Percentiles rank a stretch among this genome's conserved stretches.
Conservation (phyloP, 2,888 invertebrate species). For the Apamea monoglypha region DNA sequence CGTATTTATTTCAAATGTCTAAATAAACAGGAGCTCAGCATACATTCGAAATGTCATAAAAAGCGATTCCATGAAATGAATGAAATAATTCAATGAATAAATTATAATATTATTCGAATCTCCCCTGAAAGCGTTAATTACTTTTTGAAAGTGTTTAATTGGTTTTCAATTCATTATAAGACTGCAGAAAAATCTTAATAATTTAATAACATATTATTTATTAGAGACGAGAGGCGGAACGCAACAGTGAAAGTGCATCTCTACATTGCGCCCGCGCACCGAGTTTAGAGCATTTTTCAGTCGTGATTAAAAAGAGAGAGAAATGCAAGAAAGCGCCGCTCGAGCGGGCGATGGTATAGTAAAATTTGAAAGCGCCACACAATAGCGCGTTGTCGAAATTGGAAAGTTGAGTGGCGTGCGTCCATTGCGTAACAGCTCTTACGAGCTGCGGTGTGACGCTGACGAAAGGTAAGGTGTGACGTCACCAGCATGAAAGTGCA, state of each 20-base stretch:
- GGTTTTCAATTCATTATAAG: conserved; percentile 45
- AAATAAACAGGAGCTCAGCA: not conserved
- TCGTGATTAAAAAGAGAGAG: conserved; percentile 84
- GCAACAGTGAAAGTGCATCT: conserved; percentile 88
- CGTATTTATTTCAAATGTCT: conserved; percentile 3
- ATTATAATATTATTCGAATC: not conserved
- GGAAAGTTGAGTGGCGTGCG: conserved; percentile 89
- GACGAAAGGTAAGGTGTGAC: conserved; percentile 88
- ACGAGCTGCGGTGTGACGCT: conserved; percentile 87
- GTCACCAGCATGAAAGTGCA: conserved; percentile 89
- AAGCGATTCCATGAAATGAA: not conserved
- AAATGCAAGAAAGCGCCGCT: conserved; percentile 88
- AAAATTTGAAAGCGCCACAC: conserved; percentile 90
- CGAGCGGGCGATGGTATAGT: conserved; percentile 85
- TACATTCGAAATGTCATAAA: not conserved
- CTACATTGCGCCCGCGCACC: conserved; percentile 80
- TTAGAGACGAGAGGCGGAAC: conserved; percentile 74
- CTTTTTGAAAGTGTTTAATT: conserved; percentile 45
- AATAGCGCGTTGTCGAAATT: conserved; percentile 90
- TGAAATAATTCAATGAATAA: not conserved
- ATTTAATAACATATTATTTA: conserved; percentile 65
- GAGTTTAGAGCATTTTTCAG: conserved; percentile 88
- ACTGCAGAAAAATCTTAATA: conserved; percentile 53
- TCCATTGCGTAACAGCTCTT: conserved; percentile 88
- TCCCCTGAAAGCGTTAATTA: conserved; percentile 21